phyloP scores from a whole-genome alignment of 2,797 vertebrate species.

The Triplophysa bombifrons region DNA sequence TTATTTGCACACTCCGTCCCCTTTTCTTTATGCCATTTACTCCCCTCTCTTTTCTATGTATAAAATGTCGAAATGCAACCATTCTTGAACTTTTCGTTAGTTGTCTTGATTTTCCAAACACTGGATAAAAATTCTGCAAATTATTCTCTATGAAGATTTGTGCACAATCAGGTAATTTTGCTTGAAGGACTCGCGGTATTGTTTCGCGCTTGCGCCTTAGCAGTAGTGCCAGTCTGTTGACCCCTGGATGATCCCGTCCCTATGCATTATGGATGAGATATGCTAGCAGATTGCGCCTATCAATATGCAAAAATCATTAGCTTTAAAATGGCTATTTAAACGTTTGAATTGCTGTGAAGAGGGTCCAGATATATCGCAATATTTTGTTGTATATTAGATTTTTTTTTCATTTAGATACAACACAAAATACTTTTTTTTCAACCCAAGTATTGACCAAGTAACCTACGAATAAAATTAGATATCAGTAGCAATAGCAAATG shows the following conservation, averaged over 20 bases:
- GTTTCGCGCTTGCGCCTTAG: slow-evolving; percentile 54
- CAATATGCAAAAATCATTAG: slow-evolving; percentile 90
- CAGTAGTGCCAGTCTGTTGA: slow-evolving; percentile 87
- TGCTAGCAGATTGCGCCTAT: slow-evolving; percentile 85
- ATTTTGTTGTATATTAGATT: slow-evolving; percentile 39
- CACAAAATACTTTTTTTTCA: neutral
- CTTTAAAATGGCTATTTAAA: slow-evolving; percentile 89
- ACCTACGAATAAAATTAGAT: neutral
- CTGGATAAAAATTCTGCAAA: slow-evolving; percentile 59
- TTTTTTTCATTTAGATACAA: neutral
- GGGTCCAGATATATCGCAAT: slow-evolving; percentile 63
- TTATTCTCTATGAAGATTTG: slow-evolving; percentile 53
- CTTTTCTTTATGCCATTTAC: neutral
- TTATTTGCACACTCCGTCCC: neutral
- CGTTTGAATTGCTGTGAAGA: slow-evolving; percentile 72
- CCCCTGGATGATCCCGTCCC: slow-evolving; percentile 87
- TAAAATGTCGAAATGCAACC: neutral
- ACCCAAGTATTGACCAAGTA: neutral
- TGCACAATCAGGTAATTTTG: slow-evolving; percentile 54
- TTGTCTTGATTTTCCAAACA: slow-evolving; percentile 37
- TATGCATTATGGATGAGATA: slow-evolving; percentile 95
- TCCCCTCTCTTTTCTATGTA: neutral
- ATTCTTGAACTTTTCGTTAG: slow-evolving; percentile 47
- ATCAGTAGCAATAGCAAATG: neutral
- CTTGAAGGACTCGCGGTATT: slow-evolving; percentile 52